These are phyloP conservation scores for Ophion ventricosus DNA, from an alignment of 2,888 invertebrate genomes.

Conservation along the genomic window DNA sequence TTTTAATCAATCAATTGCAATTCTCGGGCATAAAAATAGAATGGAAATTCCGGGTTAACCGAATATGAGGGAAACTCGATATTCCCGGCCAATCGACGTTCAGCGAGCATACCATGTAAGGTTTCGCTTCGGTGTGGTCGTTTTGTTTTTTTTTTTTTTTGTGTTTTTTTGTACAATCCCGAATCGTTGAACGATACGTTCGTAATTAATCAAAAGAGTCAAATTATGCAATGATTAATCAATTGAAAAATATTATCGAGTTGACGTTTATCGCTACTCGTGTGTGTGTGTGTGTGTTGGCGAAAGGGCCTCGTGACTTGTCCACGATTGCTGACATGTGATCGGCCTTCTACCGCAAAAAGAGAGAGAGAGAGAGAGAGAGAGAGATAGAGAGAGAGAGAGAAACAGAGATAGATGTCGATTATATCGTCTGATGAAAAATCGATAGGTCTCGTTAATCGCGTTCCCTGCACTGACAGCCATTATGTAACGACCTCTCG, in stretches of 20 bases:
- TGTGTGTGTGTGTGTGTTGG: not conserved
- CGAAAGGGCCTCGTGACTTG: conserved; percentile 56
- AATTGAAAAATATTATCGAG: conserved; percentile 11
- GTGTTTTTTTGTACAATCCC: not conserved
- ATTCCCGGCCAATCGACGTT: not conserved
- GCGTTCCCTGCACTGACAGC: conserved; percentile 67
- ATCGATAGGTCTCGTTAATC: conserved; percentile 74
- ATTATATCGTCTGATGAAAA: conserved; percentile 72
- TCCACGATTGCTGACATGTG: conserved; percentile 57
- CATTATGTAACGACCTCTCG: conserved; percentile 71
- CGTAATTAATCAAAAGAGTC: conserved; percentile 16
- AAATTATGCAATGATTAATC: conserved; percentile 25
- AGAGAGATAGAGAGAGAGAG: conserved; percentile 25
- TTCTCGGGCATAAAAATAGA: not conserved
- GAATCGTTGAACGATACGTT: not conserved
- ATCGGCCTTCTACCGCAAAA: conserved; percentile 17
- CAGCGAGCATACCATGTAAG: not conserved
- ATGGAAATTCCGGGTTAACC: not conserved
- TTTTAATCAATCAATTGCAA: not conserved
- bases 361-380: conserved; percentile 21
- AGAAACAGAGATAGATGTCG: conserved; percentile 43
- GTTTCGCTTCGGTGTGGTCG: not conserved
- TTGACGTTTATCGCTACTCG: not conserved
- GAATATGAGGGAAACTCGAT: not conserved
- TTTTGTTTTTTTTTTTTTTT: not conserved